phyloP scores from a whole-genome alignment of 37 sponge, comb jelly and placozoan genomes.

The Cladorhizidae sp. region DNA sequence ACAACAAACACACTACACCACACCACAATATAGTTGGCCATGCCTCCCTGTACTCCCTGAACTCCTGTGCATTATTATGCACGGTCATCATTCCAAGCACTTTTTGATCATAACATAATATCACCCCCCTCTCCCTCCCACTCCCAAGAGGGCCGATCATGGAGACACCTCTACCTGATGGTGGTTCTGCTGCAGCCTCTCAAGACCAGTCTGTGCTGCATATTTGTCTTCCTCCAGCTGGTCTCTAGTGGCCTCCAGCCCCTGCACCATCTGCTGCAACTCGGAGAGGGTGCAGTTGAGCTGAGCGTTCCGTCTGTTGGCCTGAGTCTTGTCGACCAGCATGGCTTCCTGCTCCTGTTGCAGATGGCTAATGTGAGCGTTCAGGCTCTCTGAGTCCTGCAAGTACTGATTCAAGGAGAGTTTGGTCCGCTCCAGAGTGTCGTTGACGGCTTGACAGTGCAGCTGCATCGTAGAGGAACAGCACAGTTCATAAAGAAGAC shows the following conservation, averaged over 20 bases:
- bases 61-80: no score
- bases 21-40: no score
- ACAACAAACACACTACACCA: no score
- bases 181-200: conserved; percentile 46
- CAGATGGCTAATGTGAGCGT: conserved; percentile 18
- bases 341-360: conserved; percentile 18
- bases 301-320: background rate
- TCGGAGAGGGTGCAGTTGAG: conserved; percentile 9
- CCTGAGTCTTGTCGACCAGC: conserved; percentile 19
- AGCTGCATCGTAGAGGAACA: background rate
- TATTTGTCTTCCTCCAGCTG: conserved; percentile 74
- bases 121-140: background rate
- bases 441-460: conserved; percentile 16
- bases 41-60: no score
- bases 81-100: background rate
- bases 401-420: conserved; percentile 20
- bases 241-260: conserved; percentile 61
- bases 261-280: conserved; percentile 31
- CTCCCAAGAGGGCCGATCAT: background rate
- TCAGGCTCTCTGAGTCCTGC: conserved; percentile 22
- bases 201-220: conserved; percentile 41
- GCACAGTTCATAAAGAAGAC: background rate
- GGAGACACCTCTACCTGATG: conserved; percentile 13
- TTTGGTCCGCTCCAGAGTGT: background rate
- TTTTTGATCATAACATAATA: background rate